These are phyloP conservation scores for Gymnodraco acuticeps DNA, from an alignment of 2,797 vertebrate species.

Conservation along the genomic window DNA sequence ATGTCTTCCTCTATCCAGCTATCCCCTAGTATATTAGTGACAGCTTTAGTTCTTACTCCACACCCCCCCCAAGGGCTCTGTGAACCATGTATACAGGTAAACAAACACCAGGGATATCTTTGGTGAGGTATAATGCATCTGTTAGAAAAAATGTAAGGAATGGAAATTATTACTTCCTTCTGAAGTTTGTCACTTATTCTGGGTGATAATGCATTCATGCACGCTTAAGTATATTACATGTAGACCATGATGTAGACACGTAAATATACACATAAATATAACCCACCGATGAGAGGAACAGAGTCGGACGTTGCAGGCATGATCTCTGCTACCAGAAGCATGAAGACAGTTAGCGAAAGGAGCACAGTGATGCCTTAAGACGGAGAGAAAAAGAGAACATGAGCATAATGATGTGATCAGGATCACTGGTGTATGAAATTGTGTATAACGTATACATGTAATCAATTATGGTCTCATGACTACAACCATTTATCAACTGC, in stretches of 20 bases:
- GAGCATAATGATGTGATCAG: constrained; percentile 53
- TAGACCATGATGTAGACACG: not conserved
- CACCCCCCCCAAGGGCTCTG: not conserved
- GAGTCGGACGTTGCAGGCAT: constrained; percentile 96
- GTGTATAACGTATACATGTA: constrained; percentile 53
- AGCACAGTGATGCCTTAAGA: constrained; percentile 92
- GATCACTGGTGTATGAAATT: constrained; percentile 53
- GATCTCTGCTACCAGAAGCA: constrained; percentile 96
- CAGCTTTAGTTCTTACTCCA: constrained; percentile 43
- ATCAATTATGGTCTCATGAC: constrained; percentile 56
- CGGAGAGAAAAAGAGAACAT: constrained; percentile 45
- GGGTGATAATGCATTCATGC: not conserved
- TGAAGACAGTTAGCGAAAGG: constrained; percentile 93
- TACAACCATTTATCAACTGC: constrained; percentile 55
- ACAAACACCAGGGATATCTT: not conserved
- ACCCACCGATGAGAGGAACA: constrained; percentile 92
- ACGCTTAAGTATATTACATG: constrained; percentile 7
- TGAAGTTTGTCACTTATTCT: not conserved
- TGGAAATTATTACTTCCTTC: not conserved
- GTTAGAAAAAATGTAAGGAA: not conserved
- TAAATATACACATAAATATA: constrained; percentile 10
- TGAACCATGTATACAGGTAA: constrained; percentile 27
- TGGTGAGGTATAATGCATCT: not conserved
- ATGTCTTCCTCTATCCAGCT: constrained; percentile 5
- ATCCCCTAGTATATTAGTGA: constrained; percentile 49